Percentiles rank a stretch among this genome's conserved stretches.
These are phyloP conservation scores for Poecilobothrus nobilitatus DNA, from an alignment of 2,888 invertebrate species.

Conservation along the genomic window DNA sequence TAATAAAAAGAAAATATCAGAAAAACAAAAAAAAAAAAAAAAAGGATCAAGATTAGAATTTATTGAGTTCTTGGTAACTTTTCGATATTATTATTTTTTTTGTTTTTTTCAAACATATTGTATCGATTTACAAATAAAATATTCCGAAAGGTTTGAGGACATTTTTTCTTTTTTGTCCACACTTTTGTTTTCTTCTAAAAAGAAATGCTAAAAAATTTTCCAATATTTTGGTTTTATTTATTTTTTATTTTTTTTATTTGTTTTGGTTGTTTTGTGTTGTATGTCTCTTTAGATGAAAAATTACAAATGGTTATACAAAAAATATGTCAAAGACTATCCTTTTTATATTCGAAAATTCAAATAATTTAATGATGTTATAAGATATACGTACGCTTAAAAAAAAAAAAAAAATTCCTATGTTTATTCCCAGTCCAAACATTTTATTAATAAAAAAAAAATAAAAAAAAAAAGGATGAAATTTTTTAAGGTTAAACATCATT, in stretches of 20 bases:
- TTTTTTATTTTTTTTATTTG: no score
- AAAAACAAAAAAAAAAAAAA: background rate
- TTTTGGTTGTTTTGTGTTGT: background rate
- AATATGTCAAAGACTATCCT: no score
- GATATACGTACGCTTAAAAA: no score
- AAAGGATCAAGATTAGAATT: background rate
- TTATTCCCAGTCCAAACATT: no score
- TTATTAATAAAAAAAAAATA: no score
- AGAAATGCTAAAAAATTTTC: background rate
- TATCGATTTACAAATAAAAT: slow-evolving; percentile 4
- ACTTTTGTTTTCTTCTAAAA: no score
- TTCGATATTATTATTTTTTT: background rate
- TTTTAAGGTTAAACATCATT: no score
- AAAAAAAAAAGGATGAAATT: no score
- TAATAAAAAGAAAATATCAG: background rate
- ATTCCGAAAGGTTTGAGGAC: background rate
- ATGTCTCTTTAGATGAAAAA: background rate
- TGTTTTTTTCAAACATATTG: background rate
- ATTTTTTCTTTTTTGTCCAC: background rate
- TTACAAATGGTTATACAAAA: no score
- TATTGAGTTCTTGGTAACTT: slow-evolving; percentile 3
- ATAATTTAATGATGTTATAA: no score
- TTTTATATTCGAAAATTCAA: no score
- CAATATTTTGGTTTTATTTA: background rate
- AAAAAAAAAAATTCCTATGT: no score